Conservation (phyloP, 1,140 invertebrate genomes). For the Drosophila willistoni region DNA sequence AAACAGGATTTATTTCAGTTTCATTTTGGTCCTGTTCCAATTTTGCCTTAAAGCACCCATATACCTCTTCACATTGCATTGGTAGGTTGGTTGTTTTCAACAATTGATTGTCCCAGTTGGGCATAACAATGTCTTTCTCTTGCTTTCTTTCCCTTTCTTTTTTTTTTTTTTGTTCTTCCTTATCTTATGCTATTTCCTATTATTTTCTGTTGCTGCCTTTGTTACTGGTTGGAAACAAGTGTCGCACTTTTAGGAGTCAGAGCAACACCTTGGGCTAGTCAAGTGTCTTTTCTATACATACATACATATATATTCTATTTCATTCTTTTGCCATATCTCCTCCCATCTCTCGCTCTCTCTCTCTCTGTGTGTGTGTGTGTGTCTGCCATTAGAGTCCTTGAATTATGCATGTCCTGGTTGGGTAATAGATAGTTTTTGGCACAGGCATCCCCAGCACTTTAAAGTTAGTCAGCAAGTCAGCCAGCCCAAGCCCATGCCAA, state of each 20-base stretch:
- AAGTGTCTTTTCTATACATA: constrained; percentile 28
- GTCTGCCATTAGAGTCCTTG: constrained; percentile 39
- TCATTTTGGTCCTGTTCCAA: background rate
- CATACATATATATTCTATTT: too few species aligned
- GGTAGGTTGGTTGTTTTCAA: constrained; percentile 29
- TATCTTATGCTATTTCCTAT: background rate
- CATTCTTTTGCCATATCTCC: background rate
- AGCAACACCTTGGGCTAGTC: constrained; percentile 40
- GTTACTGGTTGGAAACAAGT: constrained; percentile 32
- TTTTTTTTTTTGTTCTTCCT: background rate
- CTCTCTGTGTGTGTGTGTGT: background rate
- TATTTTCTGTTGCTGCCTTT: constrained; percentile 19
- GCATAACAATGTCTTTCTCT: constrained; percentile 11
- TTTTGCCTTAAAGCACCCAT: background rate
- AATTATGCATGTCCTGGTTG: constrained; percentile 55
- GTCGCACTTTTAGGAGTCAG: constrained; percentile 41
- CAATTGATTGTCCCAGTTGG: constrained; percentile 5
- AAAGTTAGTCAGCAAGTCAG: constrained; percentile 5
- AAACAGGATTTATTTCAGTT: background rate
- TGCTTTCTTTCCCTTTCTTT: background rate
- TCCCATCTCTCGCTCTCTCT: background rate
- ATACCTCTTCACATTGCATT: constrained; percentile 22
- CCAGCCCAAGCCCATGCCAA: background rate
- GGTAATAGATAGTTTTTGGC: constrained; percentile 30
- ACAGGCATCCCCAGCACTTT: constrained; percentile 8